These are phyloP conservation scores for Bambusicola thoracicus DNA, from an alignment of 2,113 vertebrate genomes.

Conservation along the genomic window DNA sequence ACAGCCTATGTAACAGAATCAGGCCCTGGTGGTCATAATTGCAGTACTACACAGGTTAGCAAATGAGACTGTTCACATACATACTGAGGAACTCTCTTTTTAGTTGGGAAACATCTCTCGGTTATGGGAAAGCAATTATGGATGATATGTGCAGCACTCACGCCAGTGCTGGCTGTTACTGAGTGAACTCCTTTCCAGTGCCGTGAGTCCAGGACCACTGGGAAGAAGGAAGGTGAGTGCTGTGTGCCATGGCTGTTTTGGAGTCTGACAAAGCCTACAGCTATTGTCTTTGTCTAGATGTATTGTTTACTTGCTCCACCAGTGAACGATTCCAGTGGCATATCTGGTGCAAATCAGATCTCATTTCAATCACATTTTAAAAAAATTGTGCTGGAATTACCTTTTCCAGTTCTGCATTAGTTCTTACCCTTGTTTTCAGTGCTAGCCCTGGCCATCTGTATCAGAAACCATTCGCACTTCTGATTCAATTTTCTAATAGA, in stretches of 20 bases:
- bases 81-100: background rate
- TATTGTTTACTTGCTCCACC: background rate
- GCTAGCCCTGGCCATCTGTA: background rate
- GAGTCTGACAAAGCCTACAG: background rate
- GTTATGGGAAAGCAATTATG: fast-evolving
- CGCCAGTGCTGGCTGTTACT: background rate
- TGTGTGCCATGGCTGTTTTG: background rate
- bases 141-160: background rate
- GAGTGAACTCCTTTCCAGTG: background rate
- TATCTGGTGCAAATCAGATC: background rate
- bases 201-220: background rate
- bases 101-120: background rate
- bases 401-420: background rate
- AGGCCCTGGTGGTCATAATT: background rate
- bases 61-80: background rate
- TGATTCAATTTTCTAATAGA: slow-evolving; percentile 53
- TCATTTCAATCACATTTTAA: background rate
- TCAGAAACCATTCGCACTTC: slow-evolving; percentile 36
- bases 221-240: fast-evolving
- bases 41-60: background rate
- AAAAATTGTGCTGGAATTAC: background rate
- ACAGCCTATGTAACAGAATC: background rate
- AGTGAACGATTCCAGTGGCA: background rate
- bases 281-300: background rate
- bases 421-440: slow-evolving; percentile 4